Conservation (phyloP, 2,797 vertebrate species). For the Catostomus latipinnis region DNA sequence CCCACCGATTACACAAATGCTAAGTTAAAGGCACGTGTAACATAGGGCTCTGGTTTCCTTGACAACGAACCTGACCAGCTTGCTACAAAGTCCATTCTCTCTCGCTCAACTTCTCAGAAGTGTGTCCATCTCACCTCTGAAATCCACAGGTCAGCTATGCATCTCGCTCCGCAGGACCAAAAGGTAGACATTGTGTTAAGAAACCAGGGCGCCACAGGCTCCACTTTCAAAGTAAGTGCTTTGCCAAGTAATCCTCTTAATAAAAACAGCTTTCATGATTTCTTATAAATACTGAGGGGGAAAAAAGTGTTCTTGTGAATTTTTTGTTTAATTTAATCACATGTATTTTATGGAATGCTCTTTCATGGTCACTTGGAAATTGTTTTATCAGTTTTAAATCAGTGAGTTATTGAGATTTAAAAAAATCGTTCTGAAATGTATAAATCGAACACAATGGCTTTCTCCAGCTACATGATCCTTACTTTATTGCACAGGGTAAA, state of each 20-base stretch:
- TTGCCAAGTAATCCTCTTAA: background rate
- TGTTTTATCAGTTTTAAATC: background rate
- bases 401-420: background rate
- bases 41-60: constrained; percentile 50
- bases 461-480: background rate
- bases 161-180: constrained; percentile 62
- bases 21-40: constrained; percentile 40
- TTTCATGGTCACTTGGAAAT: background rate
- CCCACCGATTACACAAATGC: constrained; percentile 59
- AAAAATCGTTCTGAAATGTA: too few species aligned
- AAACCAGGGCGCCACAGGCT: constrained; percentile 61
- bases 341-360: background rate
- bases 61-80: constrained; percentile 53
- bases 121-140: background rate
- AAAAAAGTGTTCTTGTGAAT: background rate
- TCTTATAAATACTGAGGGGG: background rate
- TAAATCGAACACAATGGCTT: background rate
- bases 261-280: background rate
- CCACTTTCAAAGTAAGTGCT: constrained; percentile 69
- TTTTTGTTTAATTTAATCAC: constrained; percentile 14
- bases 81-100: constrained; percentile 44
- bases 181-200: constrained; percentile 64
- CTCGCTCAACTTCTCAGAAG: constrained; percentile 37
- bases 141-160: constrained; percentile 61
- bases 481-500: background rate